Evolutionary conservation across 1,140 invertebrate species (phyloP).

Genomic region (Ceratoteleas bidentatus): DNA sequence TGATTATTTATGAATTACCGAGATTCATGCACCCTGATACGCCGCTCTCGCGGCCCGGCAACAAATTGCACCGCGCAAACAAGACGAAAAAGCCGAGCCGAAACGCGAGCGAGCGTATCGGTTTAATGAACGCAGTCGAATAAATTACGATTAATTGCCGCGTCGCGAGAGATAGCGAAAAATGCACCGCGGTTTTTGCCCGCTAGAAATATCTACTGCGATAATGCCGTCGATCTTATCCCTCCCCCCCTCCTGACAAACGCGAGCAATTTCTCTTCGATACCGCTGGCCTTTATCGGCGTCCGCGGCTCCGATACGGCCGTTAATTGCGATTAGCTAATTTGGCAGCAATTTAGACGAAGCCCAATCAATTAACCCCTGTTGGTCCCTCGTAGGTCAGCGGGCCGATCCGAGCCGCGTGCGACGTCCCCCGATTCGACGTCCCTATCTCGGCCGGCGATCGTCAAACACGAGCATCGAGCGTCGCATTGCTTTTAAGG

Average conservation of each 20-base stretch:
- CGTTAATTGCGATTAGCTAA: slow-evolving; percentile 64
- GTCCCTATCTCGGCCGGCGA: slow-evolving; percentile 65
- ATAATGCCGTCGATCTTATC: slow-evolving; percentile 28
- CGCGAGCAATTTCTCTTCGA: slow-evolving; percentile 42
- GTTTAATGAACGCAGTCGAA: slow-evolving; percentile 40
- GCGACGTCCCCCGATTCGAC: slow-evolving; percentile 45
- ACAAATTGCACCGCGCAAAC: slow-evolving; percentile 10
- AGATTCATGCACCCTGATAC: no score
- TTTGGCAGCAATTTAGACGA: slow-evolving; percentile 65
- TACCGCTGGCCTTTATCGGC: slow-evolving; percentile 35
- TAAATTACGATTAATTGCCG: slow-evolving; percentile 58
- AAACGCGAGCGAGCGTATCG: slow-evolving; percentile 34
- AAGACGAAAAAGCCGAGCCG: not conserved
- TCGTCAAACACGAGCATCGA: slow-evolving; percentile 69
- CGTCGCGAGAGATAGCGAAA: slow-evolving; percentile 46
- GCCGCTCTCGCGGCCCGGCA: not conserved
- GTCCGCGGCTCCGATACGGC: slow-evolving; percentile 35
- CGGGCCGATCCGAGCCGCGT: slow-evolving; percentile 34
- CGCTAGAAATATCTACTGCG: slow-evolving; percentile 27
- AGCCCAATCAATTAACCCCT: slow-evolving; percentile 66
- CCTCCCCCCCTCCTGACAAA: no score
- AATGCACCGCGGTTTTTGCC: slow-evolving; percentile 20
- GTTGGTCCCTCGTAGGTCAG: slow-evolving; percentile 58
- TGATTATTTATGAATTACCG: no score
- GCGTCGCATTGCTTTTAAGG: slow-evolving; percentile 62